Evolutionary conservation across 2,113 vertebrate genomes (phyloP).

Genomic region (Anseranas semipalmata): DNA sequence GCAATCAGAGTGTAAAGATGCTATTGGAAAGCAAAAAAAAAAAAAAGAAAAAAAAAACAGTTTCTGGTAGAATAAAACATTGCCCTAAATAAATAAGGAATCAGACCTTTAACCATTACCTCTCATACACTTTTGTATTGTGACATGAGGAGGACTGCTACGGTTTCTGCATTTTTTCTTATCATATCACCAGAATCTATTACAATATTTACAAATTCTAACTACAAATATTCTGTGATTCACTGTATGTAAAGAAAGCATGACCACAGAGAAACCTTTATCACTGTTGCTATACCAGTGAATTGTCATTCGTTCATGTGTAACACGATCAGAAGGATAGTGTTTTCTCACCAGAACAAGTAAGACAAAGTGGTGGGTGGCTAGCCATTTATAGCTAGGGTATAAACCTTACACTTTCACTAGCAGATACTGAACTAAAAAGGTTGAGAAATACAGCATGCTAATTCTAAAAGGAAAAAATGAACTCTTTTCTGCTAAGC

Average conservation of each 20-base stretch:
- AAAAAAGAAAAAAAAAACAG: background rate
- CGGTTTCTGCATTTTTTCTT: background rate
- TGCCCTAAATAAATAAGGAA: background rate
- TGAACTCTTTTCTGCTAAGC: background rate
- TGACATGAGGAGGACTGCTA: background rate
- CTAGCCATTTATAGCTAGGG: background rate
- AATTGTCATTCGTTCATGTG: background rate
- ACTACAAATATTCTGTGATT: no score
- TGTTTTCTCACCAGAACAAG: background rate
- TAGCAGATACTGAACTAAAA: background rate
- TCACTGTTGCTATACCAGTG: background rate
- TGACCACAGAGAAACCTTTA: background rate
- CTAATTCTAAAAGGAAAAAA: background rate
- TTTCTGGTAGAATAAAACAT: background rate
- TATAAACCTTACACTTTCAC: background rate
- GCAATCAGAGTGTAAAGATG: background rate
- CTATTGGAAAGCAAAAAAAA: background rate
- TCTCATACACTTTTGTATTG: background rate
- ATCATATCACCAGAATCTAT: background rate
- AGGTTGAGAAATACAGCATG: background rate
- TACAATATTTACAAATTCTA: background rate
- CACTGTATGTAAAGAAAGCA: background rate
- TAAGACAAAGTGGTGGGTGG: background rate
- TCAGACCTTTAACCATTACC: background rate
- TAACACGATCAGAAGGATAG: background rate